Base-by-base conservation (phyloP, 2,888 invertebrate species). In the Euzophera pinguis region DNA sequence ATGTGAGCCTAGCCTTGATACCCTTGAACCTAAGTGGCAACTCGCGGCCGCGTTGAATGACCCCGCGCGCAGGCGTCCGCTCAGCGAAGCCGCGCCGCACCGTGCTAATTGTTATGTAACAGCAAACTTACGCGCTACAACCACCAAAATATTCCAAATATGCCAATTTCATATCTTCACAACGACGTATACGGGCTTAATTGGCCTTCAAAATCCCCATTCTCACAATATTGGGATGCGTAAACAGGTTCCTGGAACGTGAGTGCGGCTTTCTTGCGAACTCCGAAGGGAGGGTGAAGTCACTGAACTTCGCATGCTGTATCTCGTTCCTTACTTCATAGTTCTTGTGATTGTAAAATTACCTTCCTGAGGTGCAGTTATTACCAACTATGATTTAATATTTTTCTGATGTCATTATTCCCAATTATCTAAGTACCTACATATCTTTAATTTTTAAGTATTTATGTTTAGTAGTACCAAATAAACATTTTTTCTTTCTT, bases 31-130 rank as follows among this genome's bases (percentile, higher is more conserved):
- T 87, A 86, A 88, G 90, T 84, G 89, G 91, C 90, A 88, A 87
- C 89, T 83, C 81, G 85, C 85, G 87, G 86, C 84, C 90, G 88
- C 86, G 80, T 90, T 89, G 91, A 91, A 91, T 91, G 92, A 92
- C 92, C 92, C 90, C 90, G 85, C 83, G 84, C 85, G 84, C 90
- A 90, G 91, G 90, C 91, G 91, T 91, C 91, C 73, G 73, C 73
- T 64, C 72, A 68, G 61, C 68, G 61, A 62, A 64, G 58, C 68
- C 63, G 64, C 61, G 69, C 59, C 77, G 58, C 71, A 64, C 64
- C 62, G 62, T 73, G 82, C 84, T 87, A 86, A 88, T 87, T 87
- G 83, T 88, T 88, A 87, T 84, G 85, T 89, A 88, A 89, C 82
- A 78, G 73, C 73, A 75, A 76, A 76, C 69, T 80, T 78, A 72